phyloP scores from a whole-genome alignment of 2,888 invertebrate species.

The Amblyjoppa proteus region DNA sequence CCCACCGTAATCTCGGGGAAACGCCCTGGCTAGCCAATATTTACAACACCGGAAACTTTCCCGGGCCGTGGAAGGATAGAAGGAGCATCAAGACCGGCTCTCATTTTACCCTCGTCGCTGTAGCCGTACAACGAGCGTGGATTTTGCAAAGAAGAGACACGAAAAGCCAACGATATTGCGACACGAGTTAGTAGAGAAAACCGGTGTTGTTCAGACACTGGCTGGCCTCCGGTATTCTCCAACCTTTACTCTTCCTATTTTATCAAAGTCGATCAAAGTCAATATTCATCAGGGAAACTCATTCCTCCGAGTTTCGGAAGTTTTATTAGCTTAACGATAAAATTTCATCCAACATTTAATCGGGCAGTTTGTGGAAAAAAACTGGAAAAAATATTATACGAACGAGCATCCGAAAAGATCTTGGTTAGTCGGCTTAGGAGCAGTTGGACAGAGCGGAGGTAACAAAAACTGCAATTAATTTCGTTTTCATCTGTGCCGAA shows the following conservation, averaged over 20 bases:
- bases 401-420: no score
- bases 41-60: constrained; percentile 60
- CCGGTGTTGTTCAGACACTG: constrained; percentile 32
- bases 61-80: not conserved
- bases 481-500: no score
- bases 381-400: no score
- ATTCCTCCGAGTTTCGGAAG: not conserved
- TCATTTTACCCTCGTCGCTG: constrained; percentile 31
- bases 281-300: constrained; percentile 13
- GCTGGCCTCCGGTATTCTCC: not conserved
- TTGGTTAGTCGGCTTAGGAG: no score
- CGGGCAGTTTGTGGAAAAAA: no score
- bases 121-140: constrained; percentile 17
- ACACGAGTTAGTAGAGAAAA: constrained; percentile 38
- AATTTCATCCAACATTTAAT: not conserved
- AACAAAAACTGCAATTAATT: no score
- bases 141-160: not conserved
- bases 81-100: constrained; percentile 35
- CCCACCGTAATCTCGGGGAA: constrained; percentile 58
- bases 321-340: not conserved
- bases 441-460: no score
- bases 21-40: constrained; percentile 60
- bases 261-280: constrained; percentile 12
- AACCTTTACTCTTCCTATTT: not conserved
- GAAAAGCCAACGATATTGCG: constrained; percentile 28